phyloP scores from a whole-genome alignment of 2,888 invertebrate species.

The Lithodes maja region DNA sequence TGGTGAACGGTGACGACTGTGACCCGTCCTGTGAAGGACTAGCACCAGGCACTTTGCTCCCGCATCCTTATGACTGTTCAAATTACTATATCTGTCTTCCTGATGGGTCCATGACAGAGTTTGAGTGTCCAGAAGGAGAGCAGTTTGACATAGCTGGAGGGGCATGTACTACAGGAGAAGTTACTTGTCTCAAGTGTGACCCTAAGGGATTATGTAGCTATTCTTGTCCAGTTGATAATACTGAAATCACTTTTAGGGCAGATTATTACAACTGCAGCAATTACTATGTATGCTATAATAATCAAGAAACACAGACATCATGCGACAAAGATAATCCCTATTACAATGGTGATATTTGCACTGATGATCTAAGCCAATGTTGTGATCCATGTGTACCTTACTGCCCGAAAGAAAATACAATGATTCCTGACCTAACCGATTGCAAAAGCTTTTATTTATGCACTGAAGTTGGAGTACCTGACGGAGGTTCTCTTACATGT shows the following conservation, averaged over 20 bases:
- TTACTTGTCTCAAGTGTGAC: not conserved
- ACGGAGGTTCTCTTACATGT: not conserved
- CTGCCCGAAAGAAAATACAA: not conserved
- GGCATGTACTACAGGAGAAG: not conserved
- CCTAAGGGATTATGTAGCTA: not conserved
- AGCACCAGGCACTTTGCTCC: not conserved
- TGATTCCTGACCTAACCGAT: not conserved
- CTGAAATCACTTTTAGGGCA: not conserved
- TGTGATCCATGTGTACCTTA: not conserved
- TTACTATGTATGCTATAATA: not conserved
- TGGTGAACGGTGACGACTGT: not conserved
- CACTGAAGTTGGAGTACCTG: not conserved
- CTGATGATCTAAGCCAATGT: not conserved
- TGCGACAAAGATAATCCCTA: not conserved
- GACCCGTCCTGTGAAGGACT: not conserved
- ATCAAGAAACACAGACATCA: not conserved
- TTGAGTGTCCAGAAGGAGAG: not conserved
- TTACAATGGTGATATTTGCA: not conserved
- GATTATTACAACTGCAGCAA: not conserved
- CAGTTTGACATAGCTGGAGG: not conserved
- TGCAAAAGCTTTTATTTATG: not conserved
- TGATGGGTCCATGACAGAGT: not conserved
- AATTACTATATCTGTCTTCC: not conserved
- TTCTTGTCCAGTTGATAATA: not conserved
- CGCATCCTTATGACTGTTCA: not conserved